Evolutionary conservation across 2,113 vertebrate genomes (phyloP), one percentile per base, ranked within the genome.

Genomic region (Triplophysa rosa): DNA sequence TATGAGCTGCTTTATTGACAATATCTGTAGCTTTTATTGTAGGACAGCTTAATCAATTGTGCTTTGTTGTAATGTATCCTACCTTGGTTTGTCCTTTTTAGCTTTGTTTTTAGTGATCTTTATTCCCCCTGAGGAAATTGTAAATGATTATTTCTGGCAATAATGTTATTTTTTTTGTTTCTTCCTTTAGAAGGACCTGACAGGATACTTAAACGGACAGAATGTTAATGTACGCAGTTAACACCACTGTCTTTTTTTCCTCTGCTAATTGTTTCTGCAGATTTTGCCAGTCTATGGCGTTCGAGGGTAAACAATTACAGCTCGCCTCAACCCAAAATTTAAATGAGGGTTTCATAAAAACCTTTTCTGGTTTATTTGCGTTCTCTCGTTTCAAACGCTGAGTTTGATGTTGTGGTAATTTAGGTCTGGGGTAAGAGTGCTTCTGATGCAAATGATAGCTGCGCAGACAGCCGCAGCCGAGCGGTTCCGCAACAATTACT

Each of bases 1-100:
- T 63, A 56, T 74, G 79, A 78, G 64, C 49, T 69, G 75, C 67
- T 79, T 75, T 82, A 79, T 76, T 71, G 69, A 75, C 17, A 62
- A 26, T 77, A 40, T 78, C 70, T 69, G 68, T 19, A 59, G 58
- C 29, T 80, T 66, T 54, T 71, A 19, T 56, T 67, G 21, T 59
- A 33, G 24, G 33, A 71, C 21, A n/a, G 40, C 33, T 82, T n/a
- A 54, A 49, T 23, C 52, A 59, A 78, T 33, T 23, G 29, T 54
- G 42, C 71, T 74, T 75, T 63, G 40, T 75, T 75, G 40, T 40
- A 75, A n/a, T 75, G 63, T 63, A 75, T 33, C 13, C 33, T 61
- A 23, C 54, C 40, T 29, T 16, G 0, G 58, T 74, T 74, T 74
- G 14, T 59, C 58, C 37, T 29, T 74, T 74, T 63, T 63, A 63